A percentile compares a stretch with the other conserved stretches of the same genome.
phyloP scores from a whole-genome alignment of 2,113 vertebrate species.

The Phyllostomus hastatus region DNA sequence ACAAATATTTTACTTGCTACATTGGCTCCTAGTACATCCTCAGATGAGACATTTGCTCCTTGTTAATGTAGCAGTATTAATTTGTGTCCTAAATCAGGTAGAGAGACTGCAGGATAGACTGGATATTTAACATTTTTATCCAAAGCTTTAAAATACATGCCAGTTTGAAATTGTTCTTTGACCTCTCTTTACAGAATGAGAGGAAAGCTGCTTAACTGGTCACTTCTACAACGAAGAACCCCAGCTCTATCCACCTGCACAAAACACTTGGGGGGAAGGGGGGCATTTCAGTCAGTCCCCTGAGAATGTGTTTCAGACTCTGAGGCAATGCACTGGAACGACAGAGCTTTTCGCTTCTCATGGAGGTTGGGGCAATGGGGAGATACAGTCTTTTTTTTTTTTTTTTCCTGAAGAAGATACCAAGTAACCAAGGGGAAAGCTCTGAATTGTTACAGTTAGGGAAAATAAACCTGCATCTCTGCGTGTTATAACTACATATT shows the following conservation, averaged over 20 bases:
- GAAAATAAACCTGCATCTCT: background rate
- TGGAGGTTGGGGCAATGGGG: background rate
- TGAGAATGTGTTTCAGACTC: background rate
- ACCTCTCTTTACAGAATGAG: background rate
- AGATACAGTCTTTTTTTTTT: background rate
- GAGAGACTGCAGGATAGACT: background rate
- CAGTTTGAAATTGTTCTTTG: background rate
- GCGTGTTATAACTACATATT: background rate
- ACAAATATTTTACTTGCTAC: background rate
- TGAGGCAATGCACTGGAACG: background rate
- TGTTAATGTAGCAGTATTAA: background rate
- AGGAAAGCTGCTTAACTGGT: background rate
- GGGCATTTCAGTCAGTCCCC: background rate
- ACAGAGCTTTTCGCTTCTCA: background rate
- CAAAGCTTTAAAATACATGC: background rate
- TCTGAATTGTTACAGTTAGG: background rate
- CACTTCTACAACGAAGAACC: background rate
- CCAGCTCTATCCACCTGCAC: background rate
- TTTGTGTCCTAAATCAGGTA: background rate
- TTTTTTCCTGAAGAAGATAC: constrained; percentile 9
- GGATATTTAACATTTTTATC: background rate
- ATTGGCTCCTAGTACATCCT: background rate
- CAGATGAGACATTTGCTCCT: background rate
- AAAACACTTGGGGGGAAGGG: background rate
- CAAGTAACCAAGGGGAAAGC: background rate